These are phyloP conservation scores for Papilio protenor DNA, from an alignment of 2,888 invertebrate species.

Conservation along the genomic window DNA sequence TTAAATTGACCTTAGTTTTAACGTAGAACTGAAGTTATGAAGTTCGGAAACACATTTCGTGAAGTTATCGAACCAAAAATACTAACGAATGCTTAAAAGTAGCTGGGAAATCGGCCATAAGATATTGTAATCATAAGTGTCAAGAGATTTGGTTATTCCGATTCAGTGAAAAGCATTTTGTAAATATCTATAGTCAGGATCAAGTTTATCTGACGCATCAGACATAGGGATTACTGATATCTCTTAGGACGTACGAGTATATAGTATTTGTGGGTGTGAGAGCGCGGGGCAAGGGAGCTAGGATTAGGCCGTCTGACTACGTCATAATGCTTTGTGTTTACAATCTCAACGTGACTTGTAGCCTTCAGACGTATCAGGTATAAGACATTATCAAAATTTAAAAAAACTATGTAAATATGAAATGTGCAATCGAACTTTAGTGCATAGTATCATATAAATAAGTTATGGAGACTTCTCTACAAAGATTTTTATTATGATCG, in stretches of 20 bases:
- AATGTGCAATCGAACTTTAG: neutral
- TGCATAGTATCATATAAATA: neutral
- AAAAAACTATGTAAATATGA: neutral
- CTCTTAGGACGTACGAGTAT: neutral
- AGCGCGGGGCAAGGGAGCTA: neutral
- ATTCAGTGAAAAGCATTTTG: slow-evolving; percentile 1
- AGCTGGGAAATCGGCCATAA: neutral
- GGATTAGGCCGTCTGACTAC: slow-evolving; percentile 17
- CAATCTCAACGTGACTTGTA: neutral
- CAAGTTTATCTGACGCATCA: slow-evolving; percentile 24
- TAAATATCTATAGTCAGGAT: neutral
- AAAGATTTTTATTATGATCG: neutral
- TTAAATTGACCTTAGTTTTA: no score
- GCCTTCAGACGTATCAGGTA: neutral
- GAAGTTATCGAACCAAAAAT: no score
- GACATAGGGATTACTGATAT: slow-evolving; percentile 32
- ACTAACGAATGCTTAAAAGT: no score
- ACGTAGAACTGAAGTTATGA: no score
- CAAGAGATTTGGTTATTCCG: slow-evolving; percentile 1
- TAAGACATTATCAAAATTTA: neutral
- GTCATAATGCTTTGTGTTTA: slow-evolving; percentile 31
- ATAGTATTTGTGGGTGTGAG: slow-evolving; percentile 14
- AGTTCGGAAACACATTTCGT: no score
- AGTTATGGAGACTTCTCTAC: neutral
- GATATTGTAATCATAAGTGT: neutral